Base-by-base conservation (phyloP, 2,797 vertebrate species). In the Myripristis murdjan region DNA sequence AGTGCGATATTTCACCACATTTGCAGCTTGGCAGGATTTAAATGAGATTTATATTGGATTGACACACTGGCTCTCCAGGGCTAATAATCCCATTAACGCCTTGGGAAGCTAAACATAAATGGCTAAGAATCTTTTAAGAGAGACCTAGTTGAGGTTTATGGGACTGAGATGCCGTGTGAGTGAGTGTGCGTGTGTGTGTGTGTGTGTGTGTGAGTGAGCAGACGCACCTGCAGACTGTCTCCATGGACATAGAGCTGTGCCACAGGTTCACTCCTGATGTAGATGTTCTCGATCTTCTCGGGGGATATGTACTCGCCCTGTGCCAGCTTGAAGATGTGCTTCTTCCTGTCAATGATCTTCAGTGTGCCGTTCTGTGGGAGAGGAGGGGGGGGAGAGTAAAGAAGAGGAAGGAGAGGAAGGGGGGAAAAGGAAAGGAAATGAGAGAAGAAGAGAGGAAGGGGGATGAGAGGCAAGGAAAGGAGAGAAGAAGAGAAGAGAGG, bases 211-310 rank as follows among this genome's bases (percentile, higher is more conserved):
- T 24, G 48, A 11, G 35, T 41, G 62, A 39, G 61, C n/a, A 16
- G 22, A 31, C 62, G 87, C 77, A 98, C 98, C 97, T 99, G 96
- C 77, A 99, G 92, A 75, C 98, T 99, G 84, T 99, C 97, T 63
- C 98, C 98, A 0, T 99, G 98, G 63, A 99, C 94, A 0, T 97
- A 99, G 59, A 98, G 89, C 90, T 99, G 98, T 1, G 97, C 93
- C 69, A 99, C 95, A 2, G 97, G 97, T 62, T 98, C 94, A 26
- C 98, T 97, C 71, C 97, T 95, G 75, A 97, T 96, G 69, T 99
- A 99, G 92, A 99, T 98, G 77, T 98, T 99, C 90, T 99, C 98
- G 1, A 99, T 99, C 94, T 99, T 99, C 94, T 99, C 98, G 0
- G 98, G 98, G 1, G 98, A 98, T 61, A 99, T 97, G 52, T 99